Evolutionary conservation across 2,113 vertebrate species (phyloP), one percentile per base, ranked within the genome.

Genomic region (Charadrius vociferus): DNA sequence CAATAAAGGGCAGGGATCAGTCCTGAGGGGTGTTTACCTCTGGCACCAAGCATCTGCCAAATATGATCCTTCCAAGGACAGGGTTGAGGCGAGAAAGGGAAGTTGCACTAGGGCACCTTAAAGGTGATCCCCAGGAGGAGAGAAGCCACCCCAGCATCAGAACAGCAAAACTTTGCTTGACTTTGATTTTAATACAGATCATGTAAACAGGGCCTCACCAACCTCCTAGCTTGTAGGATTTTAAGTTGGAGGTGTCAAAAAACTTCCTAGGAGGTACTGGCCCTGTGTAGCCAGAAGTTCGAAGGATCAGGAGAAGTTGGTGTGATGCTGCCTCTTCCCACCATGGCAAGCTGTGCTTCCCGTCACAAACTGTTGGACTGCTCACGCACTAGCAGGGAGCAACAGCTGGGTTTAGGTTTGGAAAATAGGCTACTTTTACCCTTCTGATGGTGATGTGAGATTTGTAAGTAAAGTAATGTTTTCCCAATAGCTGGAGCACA

Each of bases 61-160:
- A 45, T 7, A 9, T 21, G 23, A 86, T n/a, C 26, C 53, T 37
- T 86, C 36, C 23, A 72, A 72, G 29, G 16, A 45, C 14, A 50
- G 39, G 24, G 45, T 1, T 81, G 39, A 72, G 53, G 29, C 34
- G 29, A 56, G 24, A 84, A 55, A 3, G 27, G 17, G 27, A 88
- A 85, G 37, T 11, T 53, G 39, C 50, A 65, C 0, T 1, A 47
- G 9, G 20, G n/a, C 15, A 75, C n/a, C 13, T 18, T 52, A 61
- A 37, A 52, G 74, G 34, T 17, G 29, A 62, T 39, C 12, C 15
- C 29, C 19, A 70, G 26, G 4, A 79, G 34, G 15, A 84, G 1
- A 74, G 61, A 91, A 68, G 24, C 5, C 0, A 1, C 30, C 4
- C 18, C 17, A 0, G 1, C 12, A 61, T 71, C n/a, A 74, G 13